phyloP scores from a whole-genome alignment of 2,888 invertebrate species.

The Caenorhabditis plicata region DNA sequence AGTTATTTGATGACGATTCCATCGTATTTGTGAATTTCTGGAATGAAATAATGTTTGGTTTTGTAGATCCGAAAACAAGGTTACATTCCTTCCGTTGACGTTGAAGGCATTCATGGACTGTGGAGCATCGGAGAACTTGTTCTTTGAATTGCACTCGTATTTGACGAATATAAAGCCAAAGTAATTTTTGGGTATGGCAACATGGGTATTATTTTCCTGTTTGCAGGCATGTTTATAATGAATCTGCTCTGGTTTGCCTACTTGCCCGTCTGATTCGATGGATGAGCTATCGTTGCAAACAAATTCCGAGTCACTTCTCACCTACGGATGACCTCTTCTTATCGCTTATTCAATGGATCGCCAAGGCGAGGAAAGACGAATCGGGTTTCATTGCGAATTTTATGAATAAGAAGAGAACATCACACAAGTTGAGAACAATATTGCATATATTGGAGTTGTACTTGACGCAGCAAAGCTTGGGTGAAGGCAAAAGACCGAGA shows the following conservation, averaged over 20 bases:
- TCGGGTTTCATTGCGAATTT: conserved; percentile 31
- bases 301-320: conserved; percentile 16
- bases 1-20: conserved; percentile 42
- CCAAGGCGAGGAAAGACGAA: conserved; percentile 36
- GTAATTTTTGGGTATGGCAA: conserved; percentile 16
- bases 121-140: conserved; percentile 22
- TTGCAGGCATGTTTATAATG: conserved; percentile 42
- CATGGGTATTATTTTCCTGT: neutral
- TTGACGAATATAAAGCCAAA: conserved; percentile 55
- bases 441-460: conserved; percentile 50
- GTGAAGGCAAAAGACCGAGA: conserved; percentile 39
- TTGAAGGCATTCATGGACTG: conserved; percentile 35
- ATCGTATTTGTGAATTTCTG: conserved; percentile 8
- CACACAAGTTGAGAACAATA: conserved; percentile 51
- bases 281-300: conserved; percentile 13
- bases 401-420: conserved; percentile 38
- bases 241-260: conserved; percentile 46
- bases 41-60: neutral
- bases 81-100: conserved; percentile 32
- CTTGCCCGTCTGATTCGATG: conserved; percentile 38
- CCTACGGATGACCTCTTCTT: conserved; percentile 32
- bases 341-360: conserved; percentile 29
- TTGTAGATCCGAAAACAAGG: conserved; percentile 34
- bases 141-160: conserved; percentile 42
- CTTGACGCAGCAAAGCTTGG: conserved; percentile 49